These are phyloP conservation scores for Calcarius lapponicus DNA, from an alignment of 2,797 vertebrate species.

Conservation along the genomic window DNA sequence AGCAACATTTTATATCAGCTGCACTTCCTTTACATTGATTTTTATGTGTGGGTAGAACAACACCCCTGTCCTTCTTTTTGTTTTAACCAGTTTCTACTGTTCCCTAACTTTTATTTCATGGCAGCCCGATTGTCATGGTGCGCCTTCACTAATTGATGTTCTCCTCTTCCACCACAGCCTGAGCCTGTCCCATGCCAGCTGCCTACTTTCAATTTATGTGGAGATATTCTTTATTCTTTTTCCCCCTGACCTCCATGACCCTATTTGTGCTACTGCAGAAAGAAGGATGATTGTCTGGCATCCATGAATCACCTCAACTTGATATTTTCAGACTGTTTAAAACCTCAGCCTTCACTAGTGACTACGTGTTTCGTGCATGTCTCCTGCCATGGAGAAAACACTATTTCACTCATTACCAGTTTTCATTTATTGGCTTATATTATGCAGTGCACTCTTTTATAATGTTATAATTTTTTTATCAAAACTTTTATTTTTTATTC, in stretches of 20 bases:
- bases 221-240: constrained; percentile 22
- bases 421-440: not conserved
- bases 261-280: constrained; percentile 10
- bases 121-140: not conserved
- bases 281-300: constrained; percentile 11
- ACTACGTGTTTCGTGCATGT: not conserved
- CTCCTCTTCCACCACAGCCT: not conserved
- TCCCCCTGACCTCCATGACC: constrained; percentile 9
- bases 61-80: not conserved
- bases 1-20: not conserved
- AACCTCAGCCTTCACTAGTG: not conserved
- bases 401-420: not conserved
- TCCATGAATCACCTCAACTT: not conserved
- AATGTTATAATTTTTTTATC: not conserved
- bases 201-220: constrained; percentile 37
- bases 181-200: not conserved
- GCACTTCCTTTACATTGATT: not conserved
- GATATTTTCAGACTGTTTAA: constrained; percentile 6
- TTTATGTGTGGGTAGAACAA: not conserved
- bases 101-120: not conserved
- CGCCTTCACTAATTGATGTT: not conserved
- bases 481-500: not conserved
- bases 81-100: not conserved
- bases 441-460: not conserved
- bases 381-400: not conserved